Conservation (phyloP, 1,140 invertebrate genomes). For the Rhopalosiphum maidis region DNA sequence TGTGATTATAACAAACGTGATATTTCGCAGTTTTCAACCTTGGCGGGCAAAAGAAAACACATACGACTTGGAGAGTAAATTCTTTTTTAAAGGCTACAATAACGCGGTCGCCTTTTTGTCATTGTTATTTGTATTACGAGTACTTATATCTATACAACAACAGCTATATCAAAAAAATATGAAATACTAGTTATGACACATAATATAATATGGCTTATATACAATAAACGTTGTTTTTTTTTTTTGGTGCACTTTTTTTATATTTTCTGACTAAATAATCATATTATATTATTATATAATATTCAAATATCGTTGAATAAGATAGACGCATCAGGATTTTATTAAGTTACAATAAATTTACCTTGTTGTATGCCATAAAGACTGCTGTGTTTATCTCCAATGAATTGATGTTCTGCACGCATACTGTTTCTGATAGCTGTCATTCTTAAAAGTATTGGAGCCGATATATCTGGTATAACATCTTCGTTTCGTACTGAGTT, state of each 20-base stretch:
- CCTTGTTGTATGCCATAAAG: not conserved
- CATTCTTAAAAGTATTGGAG: slow-evolving; percentile 49
- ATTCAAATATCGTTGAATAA: not conserved
- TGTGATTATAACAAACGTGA: slow-evolving; percentile 33
- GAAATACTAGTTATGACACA: not conserved
- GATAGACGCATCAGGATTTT: not conserved
- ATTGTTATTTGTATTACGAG: not conserved
- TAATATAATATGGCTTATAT: not conserved
- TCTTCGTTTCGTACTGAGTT: slow-evolving; percentile 46
- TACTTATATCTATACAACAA: not conserved
- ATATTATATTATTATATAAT: not conserved
- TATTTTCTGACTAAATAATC: not conserved
- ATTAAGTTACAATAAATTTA: not conserved
- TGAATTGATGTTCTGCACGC: not conserved
- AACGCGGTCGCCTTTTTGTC: not conserved
- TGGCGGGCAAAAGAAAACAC: not conserved
- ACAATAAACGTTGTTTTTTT: not conserved
- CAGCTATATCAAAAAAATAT: not conserved
- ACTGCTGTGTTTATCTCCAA: slow-evolving; percentile 19
- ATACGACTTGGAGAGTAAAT: not conserved
- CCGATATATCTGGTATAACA: slow-evolving; percentile 52
- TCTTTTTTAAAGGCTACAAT: not conserved
- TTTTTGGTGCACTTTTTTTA: not conserved
- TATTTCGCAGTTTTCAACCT: slow-evolving; percentile 3
- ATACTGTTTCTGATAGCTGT: slow-evolving; percentile 54